Evolutionary conservation across 2,888 invertebrate genomes (phyloP), one percentile per base, ranked within the genome.

Genomic region (Hypolimnas misippus): DNA sequence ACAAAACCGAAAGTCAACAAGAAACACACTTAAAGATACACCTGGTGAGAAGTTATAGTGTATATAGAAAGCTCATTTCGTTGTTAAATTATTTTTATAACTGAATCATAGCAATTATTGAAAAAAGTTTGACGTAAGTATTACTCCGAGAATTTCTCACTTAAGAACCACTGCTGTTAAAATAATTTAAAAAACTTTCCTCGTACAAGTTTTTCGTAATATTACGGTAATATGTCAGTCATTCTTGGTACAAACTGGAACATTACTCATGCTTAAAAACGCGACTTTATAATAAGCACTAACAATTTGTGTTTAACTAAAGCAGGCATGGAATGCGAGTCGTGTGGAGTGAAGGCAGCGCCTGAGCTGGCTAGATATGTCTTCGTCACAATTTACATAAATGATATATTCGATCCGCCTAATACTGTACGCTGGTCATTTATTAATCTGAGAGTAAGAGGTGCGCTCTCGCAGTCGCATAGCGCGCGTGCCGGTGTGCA

Each of bases 361-460:
- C 70, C 70, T 75, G 76, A 77, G 80, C 81, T 82, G 80, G 84
- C 84, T 85, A 88, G 87, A 92, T 92, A 91, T 90, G 89, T 92
- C 92, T 92, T 92, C 92, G 92, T 92, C 92, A 91, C 78, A 88
- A 91, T 92, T 91, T 91, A 92, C 92, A 92, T 91, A 91, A 91
- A 92, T 92, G 92, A 92, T 92, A 79, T 88, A 91, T 91, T 86
- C 75, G 88, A 85, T 84, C 85, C 89, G 92, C 89, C 92, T 91
- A 92, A 91, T 91, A 79, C 86, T 73, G 82, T 76, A 84, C 83
- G 73, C 73, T 79, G 85, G 87, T 89, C 89, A 92, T 92, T 92
- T 92, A 90, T 91, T 83, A 92, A 82, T 79, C 81, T 76, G 79
- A 83, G 72, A 82, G 83, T 75, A 79, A 73, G 82, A 77, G 78